Percentiles rank a stretch among this genome's conserved stretches.
These are phyloP conservation scores for Tenebrio molitor DNA, from an alignment of 1,140 invertebrate genomes.

Conservation along the genomic window DNA sequence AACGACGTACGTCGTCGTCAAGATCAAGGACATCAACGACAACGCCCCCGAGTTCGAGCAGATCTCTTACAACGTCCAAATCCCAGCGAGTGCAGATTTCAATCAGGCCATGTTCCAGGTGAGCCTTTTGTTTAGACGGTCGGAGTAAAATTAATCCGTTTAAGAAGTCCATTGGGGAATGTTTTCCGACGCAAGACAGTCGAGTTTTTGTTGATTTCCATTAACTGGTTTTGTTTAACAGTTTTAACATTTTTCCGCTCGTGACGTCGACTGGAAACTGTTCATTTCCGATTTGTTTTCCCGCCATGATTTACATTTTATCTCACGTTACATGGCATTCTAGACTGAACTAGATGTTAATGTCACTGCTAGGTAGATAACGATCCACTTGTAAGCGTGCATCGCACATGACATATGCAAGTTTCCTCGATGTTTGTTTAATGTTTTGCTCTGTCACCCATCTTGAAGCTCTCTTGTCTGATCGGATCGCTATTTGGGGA, in stretches of 20 bases:
- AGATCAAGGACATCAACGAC: slow-evolving; percentile 89
- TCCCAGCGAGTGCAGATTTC: slow-evolving; percentile 74
- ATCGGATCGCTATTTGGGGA: not conserved
- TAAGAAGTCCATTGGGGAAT: not conserved
- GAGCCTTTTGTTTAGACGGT: slow-evolving; percentile 48
- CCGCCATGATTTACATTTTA: slow-evolving; percentile 9
- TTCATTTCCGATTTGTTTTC: slow-evolving; percentile 15
- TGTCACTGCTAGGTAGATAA: slow-evolving; percentile 38
- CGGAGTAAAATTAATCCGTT: not conserved
- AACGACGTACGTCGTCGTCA: slow-evolving; percentile 85
- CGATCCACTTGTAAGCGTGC: slow-evolving; percentile 32
- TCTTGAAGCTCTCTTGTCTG: not conserved
- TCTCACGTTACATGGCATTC: slow-evolving; percentile 31
- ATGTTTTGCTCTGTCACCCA: slow-evolving; percentile 26
- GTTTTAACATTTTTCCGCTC: slow-evolving; percentile 15
- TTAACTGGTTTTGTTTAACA: slow-evolving; percentile 7
- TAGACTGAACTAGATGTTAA: slow-evolving; percentile 35
- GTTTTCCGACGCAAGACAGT: not conserved
- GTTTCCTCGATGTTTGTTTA: slow-evolving; percentile 26
- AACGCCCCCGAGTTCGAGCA: slow-evolving; percentile 86
- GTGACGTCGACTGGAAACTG: not conserved
- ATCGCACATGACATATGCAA: slow-evolving; percentile 46
- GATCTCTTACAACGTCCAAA: slow-evolving; percentile 83
- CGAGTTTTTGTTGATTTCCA: not conserved
- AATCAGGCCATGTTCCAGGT: slow-evolving; percentile 78